These are phyloP conservation scores for Cuculus canorus DNA, from an alignment of 2,797 vertebrate species.

Conservation along the genomic window DNA sequence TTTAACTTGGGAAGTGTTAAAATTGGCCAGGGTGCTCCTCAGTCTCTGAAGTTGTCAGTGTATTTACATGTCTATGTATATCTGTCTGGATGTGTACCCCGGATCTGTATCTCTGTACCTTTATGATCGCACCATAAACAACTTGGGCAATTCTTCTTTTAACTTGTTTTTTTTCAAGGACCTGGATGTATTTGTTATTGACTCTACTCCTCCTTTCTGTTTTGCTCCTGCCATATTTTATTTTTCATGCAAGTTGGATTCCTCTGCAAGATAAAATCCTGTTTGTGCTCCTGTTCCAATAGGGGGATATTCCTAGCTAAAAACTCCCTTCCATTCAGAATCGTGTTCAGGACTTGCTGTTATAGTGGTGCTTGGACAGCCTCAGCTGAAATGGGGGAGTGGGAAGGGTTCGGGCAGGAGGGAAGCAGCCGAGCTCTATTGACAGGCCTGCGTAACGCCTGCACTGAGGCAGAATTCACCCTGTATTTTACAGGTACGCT, in stretches of 20 bases:
- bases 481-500: background rate
- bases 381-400: background rate
- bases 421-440: background rate
- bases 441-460: rapidly evolving
- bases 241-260: background rate
- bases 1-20: background rate
- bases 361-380: background rate
- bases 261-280: background rate
- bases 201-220: background rate
- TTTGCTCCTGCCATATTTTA: background rate
- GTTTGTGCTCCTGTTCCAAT: background rate
- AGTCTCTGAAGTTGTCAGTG: background rate
- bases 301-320: background rate
- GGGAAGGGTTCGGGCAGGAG: background rate
- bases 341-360: background rate
- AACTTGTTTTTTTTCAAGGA: background rate
- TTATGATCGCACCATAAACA: background rate
- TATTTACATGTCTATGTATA: background rate
- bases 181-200: background rate
- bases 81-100: background rate
- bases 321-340: background rate
- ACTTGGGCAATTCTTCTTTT: background rate
- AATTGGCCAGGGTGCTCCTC: background rate
- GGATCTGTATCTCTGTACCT: background rate
- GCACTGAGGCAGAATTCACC: background rate